Evolutionary conservation across 2,888 invertebrate species (phyloP).

Genomic region (Anorthoa munda): DNA sequence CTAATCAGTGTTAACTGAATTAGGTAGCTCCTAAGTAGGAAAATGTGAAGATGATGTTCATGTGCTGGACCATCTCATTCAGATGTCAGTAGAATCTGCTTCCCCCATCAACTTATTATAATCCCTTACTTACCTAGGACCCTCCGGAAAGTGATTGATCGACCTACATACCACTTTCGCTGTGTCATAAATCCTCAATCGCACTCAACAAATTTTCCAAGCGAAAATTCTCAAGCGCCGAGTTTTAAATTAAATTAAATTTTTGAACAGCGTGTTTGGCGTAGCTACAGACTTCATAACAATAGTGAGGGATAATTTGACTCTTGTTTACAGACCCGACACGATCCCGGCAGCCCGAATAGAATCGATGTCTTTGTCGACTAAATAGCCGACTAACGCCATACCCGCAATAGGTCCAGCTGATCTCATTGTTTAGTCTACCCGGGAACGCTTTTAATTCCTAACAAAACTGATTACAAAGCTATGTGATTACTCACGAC

Average conservation of each 20-base stretch:
- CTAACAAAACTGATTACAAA: conserved; percentile 77
- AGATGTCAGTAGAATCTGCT: neutral
- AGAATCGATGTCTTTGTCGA: conserved; percentile 81
- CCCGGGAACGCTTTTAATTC: conserved; percentile 79
- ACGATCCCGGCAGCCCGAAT: conserved; percentile 57
- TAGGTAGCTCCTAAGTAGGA: neutral
- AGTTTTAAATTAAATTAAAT: conserved; percentile 8
- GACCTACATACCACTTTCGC: conserved; percentile 29
- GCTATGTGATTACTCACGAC: conserved; percentile 71
- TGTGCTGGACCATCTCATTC: neutral
- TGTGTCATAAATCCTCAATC: conserved; percentile 19
- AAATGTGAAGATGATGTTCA: neutral
- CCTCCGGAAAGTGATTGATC: neutral
- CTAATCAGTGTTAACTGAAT: neutral
- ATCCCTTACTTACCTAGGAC: neutral
- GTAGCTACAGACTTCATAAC: conserved; percentile 58
- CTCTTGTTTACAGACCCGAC: conserved; percentile 65
- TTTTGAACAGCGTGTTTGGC: conserved; percentile 21
- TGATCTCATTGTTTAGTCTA: conserved; percentile 91
- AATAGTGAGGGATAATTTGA: conserved; percentile 62
- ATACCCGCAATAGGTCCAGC: conserved; percentile 76
- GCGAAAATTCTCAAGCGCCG: conserved; percentile 7
- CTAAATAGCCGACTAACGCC: conserved; percentile 72
- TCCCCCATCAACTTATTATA: neutral
- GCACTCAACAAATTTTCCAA: conserved; percentile 13